Evolutionary conservation across 2,888 invertebrate genomes (phyloP), one percentile per base, ranked within the genome.

Genomic region (Acheta domesticus): DNA sequence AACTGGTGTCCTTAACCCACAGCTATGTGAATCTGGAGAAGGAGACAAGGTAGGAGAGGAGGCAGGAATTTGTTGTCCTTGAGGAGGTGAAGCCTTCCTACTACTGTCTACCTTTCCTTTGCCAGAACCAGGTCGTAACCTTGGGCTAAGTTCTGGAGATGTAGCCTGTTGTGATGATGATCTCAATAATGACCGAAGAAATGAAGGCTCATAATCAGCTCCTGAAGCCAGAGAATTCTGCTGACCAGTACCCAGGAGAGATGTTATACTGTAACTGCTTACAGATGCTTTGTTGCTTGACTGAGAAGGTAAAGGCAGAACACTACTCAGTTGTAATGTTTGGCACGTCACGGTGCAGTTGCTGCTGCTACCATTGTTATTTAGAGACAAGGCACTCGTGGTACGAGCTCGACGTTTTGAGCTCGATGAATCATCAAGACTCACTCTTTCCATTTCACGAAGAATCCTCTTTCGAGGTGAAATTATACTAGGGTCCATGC

Each of bases 241-340:
- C 20, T 79, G 76, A n/a, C 79, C 49, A 50, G 80, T 49, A 19
- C 81, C 93, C 84, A 95, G 89, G 86, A 95, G 89, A 82, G 95
- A 94, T 85, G 94, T 94, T 86, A 95, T 95, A 88, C 95, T 95
- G 88, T 95, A 95, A 86, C 93, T 94, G 87, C 93, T 92, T 83
- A 89, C 82, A 77, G 81, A 81, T 75, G 80, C 80, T 84, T 86
- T 89, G 85, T 76, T 87, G 84, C 50, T 86, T 85, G 80, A 87
- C 84, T 75, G 80, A 85, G 81, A 82, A 78, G 81, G 81, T 80
- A 80, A 79, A 80, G 81, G 82, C 85, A 80, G 82, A 36, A 82
- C 82, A 62, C 82, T 83, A 73, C 82, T 82, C 83, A 80, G 83
- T 80, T 81, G 83, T 80, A 82, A 84, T 79, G 83, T 84, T 78